Conservation (phyloP, 2,113 vertebrate species). For the Damaliscus lunatus region DNA sequence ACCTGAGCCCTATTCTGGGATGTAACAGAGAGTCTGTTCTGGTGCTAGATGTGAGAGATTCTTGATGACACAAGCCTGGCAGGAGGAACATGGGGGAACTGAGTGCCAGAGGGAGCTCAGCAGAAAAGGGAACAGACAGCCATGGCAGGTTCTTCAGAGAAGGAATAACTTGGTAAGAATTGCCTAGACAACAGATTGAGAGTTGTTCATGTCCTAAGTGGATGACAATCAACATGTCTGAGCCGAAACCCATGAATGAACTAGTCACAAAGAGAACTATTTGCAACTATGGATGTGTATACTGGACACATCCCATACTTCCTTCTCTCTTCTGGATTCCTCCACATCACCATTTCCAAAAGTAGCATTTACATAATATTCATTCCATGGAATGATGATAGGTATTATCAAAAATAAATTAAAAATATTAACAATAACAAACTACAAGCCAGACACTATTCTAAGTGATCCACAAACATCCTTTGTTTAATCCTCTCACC, state of each 20-base stretch:
- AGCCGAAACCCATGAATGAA: constrained; percentile 11
- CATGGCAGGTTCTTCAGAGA: neutral
- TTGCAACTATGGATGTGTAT: neutral
- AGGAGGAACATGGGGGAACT: neutral
- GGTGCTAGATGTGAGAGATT: neutral
- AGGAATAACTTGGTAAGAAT: neutral
- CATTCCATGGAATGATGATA: neutral
- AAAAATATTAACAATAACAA: neutral
- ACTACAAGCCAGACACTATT: neutral
- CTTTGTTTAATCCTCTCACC: neutral
- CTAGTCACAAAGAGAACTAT: neutral
- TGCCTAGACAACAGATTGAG: neutral
- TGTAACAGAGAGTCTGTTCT: neutral
- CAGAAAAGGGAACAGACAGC: neutral
- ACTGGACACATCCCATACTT: neutral
- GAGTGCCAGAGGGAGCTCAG: neutral
- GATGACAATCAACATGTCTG: neutral
- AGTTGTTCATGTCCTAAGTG: neutral
- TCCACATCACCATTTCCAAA: neutral
- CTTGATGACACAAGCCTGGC: neutral
- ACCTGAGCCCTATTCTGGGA: neutral
- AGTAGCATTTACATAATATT: neutral
- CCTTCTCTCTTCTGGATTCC: neutral
- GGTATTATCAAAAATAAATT: neutral
- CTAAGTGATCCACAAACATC: neutral